Evolutionary conservation across 2,797 vertebrate species (phyloP).

Genomic region (Anguilla marmorata): DNA sequence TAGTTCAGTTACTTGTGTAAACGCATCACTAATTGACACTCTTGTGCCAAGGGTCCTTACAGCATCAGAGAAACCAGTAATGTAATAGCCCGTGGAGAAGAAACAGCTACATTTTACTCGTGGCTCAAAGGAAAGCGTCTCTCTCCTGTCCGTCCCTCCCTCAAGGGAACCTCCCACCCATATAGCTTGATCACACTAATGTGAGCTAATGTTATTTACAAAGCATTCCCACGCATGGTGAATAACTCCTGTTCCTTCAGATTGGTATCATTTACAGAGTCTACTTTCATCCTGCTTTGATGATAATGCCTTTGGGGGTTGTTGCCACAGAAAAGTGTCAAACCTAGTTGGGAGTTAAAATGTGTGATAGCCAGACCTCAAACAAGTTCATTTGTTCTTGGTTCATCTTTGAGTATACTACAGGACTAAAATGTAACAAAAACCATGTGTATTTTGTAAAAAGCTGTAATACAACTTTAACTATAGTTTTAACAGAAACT

Average conservation of each 20-base stretch:
- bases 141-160: not conserved
- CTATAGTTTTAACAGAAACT: constrained; percentile 52
- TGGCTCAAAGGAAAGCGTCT: not conserved
- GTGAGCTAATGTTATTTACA: not conserved
- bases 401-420: constrained; percentile 53
- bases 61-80: not conserved
- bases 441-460: constrained; percentile 55
- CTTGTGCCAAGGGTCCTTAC: not conserved
- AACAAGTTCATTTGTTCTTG: constrained; percentile 50
- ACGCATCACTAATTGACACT: constrained; percentile 15
- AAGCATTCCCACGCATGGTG: not conserved
- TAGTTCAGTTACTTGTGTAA: constrained; percentile 1
- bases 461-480: constrained; percentile 52
- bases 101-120: constrained; percentile 1
- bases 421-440: constrained; percentile 46
- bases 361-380: constrained; percentile 52
- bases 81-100: not conserved
- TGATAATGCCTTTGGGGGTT: constrained; percentile 54
- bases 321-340: constrained; percentile 42
- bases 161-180: not conserved
- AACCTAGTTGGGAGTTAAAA: constrained; percentile 43
- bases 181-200: constrained; percentile 2
- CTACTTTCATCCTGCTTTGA: constrained; percentile 37
- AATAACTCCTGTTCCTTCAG: not conserved
- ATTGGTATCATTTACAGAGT: not conserved